A percentile compares a stretch with the other conserved stretches of the same genome.
These are phyloP conservation scores for Leuctra nigra DNA, from an alignment of 2,888 invertebrate species.

Conservation along the genomic window DNA sequence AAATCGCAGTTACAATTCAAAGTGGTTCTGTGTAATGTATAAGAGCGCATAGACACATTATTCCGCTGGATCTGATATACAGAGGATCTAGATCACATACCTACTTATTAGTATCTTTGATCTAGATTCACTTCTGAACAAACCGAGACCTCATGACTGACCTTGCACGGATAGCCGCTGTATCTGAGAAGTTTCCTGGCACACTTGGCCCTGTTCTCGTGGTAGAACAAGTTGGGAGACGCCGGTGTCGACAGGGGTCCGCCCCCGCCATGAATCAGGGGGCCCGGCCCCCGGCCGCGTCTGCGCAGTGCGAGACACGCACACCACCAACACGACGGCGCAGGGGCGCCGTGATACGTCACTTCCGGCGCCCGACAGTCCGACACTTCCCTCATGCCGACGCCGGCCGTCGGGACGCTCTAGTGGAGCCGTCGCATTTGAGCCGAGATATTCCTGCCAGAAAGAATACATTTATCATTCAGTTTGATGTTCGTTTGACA, in stretches of 20 bases:
- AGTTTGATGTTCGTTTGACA: too few relatives aligned
- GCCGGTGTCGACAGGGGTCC: conserved; percentile 38
- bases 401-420: not conserved
- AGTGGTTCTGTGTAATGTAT: too few relatives aligned
- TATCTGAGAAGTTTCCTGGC: conserved; percentile 73
- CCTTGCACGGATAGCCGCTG: conserved; percentile 78
- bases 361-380: conserved; percentile 1
- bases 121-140: too few relatives aligned
- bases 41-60: too few relatives aligned
- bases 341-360: not conserved
- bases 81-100: too few relatives aligned
- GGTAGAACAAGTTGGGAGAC: conserved; percentile 51
- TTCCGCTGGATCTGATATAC: too few relatives aligned
- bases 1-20: too few relatives aligned
- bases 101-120: too few relatives aligned
- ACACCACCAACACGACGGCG: conserved; percentile 1
- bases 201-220: conserved; percentile 74
- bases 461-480: too few relatives aligned
- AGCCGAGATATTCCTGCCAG: too few relatives aligned
- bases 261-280: too few relatives aligned
- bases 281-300: conserved; percentile 35
- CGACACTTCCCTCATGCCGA: conserved; percentile 10
- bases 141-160: too few relatives aligned
- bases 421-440: not conserved
- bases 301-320: conserved; percentile 2